A percentile compares a stretch with the other conserved stretches of the same genome.
These are phyloP conservation scores for Dufourea novaeangliae DNA, from an alignment of 1,140 invertebrate genomes.

Conservation along the genomic window DNA sequence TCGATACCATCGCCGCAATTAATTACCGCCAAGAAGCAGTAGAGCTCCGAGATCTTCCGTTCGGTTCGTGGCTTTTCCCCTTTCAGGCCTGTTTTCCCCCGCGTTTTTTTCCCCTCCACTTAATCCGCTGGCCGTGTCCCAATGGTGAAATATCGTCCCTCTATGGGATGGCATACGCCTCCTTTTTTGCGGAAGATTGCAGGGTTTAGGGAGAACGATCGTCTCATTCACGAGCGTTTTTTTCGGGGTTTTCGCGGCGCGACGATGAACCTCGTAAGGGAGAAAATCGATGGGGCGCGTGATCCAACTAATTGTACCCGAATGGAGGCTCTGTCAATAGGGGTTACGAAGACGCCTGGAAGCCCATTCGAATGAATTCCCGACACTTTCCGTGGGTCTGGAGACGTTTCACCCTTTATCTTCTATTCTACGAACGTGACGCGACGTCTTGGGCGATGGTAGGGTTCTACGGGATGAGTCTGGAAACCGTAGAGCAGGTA, in stretches of 20 bases:
- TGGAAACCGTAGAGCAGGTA: no score
- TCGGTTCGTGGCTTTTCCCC: no score
- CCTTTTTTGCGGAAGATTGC: not conserved
- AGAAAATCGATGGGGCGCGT: conserved; percentile 15
- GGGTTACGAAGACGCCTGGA: conserved; percentile 12
- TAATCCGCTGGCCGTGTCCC: not conserved
- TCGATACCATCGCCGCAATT: conserved; percentile 58
- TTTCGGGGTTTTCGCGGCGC: not conserved
- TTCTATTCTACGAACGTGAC: not conserved
- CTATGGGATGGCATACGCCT: not conserved
- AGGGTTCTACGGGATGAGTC: no score
- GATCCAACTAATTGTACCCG: conserved; percentile 32
- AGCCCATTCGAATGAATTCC: conserved; percentile 19
- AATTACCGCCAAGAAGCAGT: conserved; percentile 48
- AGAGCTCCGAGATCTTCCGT: no score
- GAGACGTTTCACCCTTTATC: not conserved
- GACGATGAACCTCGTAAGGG: not conserved
- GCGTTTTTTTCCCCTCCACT: conserved; percentile 2
- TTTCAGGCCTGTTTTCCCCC: no score
- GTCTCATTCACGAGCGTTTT: not conserved
- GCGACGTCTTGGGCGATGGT: not conserved
- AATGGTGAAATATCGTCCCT: conserved; percentile 16
- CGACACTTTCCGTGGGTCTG: not conserved
- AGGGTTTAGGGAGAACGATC: not conserved
- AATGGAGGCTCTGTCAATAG: conserved; percentile 3